Percentiles rank a stretch among this genome's conserved stretches.
Evolutionary conservation across 2,797 vertebrate species (phyloP).

Genomic region (Chiroxiphia lanceolata): DNA sequence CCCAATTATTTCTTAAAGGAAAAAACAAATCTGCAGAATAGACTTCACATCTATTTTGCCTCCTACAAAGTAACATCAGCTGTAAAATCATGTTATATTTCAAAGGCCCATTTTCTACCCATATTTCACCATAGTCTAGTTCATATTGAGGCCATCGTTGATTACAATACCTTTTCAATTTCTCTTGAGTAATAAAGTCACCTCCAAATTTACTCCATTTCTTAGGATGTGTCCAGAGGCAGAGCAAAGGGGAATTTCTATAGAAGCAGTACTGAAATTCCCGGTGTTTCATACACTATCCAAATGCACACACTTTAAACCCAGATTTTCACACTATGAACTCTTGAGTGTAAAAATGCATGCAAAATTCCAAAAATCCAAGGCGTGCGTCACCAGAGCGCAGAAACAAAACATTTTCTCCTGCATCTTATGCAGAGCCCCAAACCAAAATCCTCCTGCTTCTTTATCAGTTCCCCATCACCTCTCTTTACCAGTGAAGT

Average conservation of each 20-base stretch:
- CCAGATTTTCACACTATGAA: background rate
- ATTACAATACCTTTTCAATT: background rate
- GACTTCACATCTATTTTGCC: background rate
- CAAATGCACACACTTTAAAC: background rate
- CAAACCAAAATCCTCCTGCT: background rate
- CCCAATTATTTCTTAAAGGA: background rate
- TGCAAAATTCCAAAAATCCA: background rate
- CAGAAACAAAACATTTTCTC: background rate
- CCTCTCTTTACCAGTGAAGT: background rate
- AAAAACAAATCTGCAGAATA: background rate
- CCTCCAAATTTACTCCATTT: background rate
- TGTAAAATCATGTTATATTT: background rate
- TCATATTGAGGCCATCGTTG: background rate
- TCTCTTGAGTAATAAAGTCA: background rate
- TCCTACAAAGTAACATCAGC: background rate
- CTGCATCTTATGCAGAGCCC: background rate
- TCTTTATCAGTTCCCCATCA: background rate
- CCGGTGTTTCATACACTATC: background rate
- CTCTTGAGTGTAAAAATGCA: background rate
- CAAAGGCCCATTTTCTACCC: background rate
- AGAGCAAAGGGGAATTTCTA: background rate
- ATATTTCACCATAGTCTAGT: background rate
- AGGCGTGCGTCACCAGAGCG: accelerated
- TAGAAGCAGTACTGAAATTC: background rate
- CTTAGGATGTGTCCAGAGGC: background rate